Conservation (phyloP, 2,888 invertebrate genomes). For the Cryptocephalus primarius region DNA sequence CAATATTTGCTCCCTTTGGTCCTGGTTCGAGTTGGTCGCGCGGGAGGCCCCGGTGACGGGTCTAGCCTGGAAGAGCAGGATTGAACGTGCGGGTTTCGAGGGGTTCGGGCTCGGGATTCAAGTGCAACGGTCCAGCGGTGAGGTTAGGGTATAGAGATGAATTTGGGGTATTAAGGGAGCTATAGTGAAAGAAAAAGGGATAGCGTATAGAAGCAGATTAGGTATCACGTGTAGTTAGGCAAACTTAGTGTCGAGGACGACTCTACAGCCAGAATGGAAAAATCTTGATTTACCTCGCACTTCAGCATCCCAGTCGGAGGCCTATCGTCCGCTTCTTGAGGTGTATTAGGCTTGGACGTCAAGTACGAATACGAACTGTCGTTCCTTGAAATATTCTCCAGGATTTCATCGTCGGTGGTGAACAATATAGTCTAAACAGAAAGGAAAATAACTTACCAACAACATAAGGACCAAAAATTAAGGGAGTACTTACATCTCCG, state of each 20-base stretch:
- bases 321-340: conserved; percentile 35
- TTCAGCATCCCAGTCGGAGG: conserved; percentile 49
- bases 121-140: no score
- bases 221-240: no score
- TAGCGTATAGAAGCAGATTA: no score
- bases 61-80: conserved; percentile 11
- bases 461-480: no score
- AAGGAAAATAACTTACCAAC: no score
- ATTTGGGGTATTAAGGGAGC: no score
- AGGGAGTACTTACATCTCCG: conserved; percentile 49
- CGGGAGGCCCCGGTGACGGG: conserved; percentile 16
- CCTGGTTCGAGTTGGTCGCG: conserved; percentile 1
- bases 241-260: no score
- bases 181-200: no score
- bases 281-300: conserved; percentile 23
- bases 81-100: no score
- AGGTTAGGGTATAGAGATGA: no score
- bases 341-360: conserved; percentile 24
- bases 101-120: no score
- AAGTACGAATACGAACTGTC: conserved; percentile 39
- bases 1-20: conserved; percentile 23
- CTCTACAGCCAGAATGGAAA: no score
- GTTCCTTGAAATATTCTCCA: conserved; percentile 48
- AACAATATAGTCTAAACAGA: conserved; percentile 68
- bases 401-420: conserved; percentile 62